Evolutionary conservation across 2,888 invertebrate species (phyloP), one percentile per base, ranked within the genome.

Genomic region (Sinhomidia bicolor): DNA sequence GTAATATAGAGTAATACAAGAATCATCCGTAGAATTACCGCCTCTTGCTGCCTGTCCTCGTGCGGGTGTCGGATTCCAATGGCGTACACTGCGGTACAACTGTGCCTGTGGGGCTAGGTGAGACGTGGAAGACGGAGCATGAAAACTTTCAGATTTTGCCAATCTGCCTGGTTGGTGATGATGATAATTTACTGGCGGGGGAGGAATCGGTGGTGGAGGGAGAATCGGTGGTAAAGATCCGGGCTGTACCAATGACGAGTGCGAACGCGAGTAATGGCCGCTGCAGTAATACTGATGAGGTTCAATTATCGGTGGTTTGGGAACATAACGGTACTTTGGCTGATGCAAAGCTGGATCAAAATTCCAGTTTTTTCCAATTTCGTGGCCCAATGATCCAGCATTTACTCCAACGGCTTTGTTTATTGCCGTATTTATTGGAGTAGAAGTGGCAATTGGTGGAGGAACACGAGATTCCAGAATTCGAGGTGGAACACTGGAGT

Each of bases 301-400:
- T 65, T 87, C 85, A 78, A 85, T 79, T 78, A 90, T 89, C 3
- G 95, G 94, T 44, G 95, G 94, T 26, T 95, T 95, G 47, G 95
- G 94, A 83, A 92, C 91, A 93, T 97, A 97, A 88, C 97, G 95
- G 92, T 95, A 96, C 91, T 95, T 95, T 36, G 97, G 97, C 78
- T 96, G 95, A 93, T 97, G 97, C 60, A 95, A 95, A 90, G 95
- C 95, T 7, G 97, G 96, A 94, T 97, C 96, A 93, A 96, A 97
- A 82, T 95, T 95, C 94, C 91, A 92, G 65, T 88, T 90, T 88
- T 89, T 91, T 9, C 90, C 88, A 32, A 88, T 41, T 29, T 90
- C 88, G 12, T 85, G 82, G 4, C 62, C 54, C 12, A 71, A 32
- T 65, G 78, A 65, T 87, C 89, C 81, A 74, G 41, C 12, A 12